A percentile compares a stretch with the other conserved stretches of the same genome.
Evolutionary conservation across 2,797 vertebrate species (phyloP).

Genomic region (Nasua narica): DNA sequence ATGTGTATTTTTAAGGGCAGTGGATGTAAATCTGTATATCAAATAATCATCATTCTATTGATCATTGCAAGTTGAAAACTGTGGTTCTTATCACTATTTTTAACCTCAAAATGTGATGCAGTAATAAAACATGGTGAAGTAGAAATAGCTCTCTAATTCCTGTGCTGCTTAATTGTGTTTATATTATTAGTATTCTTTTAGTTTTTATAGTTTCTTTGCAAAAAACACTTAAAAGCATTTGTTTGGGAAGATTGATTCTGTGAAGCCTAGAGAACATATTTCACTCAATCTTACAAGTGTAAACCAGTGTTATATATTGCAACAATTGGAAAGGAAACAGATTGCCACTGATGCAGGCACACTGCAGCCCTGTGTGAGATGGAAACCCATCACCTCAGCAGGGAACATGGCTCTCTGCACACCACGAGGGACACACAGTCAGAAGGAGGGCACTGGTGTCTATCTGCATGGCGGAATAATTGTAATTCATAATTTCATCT

Average conservation of each 20-base stretch:
- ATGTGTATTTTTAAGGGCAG: not conserved
- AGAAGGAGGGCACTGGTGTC: rapidly evolving
- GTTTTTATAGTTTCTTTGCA: not conserved
- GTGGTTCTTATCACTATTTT: not conserved
- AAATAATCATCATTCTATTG: not conserved
- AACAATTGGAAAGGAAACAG: not conserved
- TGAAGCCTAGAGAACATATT: not conserved
- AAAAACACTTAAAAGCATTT: not conserved
- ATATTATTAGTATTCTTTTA: not conserved
- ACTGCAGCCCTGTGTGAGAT: too few species aligned
- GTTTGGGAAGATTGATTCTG: not conserved
- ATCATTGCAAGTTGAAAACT: not conserved
- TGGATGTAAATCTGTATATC: not conserved
- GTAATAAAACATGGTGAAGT: not conserved
- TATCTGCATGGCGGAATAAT: not conserved
- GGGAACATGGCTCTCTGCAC: not conserved
- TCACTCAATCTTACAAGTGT: not conserved
- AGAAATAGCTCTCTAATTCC: not conserved
- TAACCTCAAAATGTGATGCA: not conserved
- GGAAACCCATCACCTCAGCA: rapidly evolving
- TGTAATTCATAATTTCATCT: not conserved
- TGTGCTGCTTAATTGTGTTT: not conserved
- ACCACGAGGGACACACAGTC: rapidly evolving
- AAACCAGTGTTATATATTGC: not conserved
- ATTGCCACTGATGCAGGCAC: rapidly evolving